Conservation (phyloP, 2,113 vertebrate species). For the Ochotona princeps region DNA sequence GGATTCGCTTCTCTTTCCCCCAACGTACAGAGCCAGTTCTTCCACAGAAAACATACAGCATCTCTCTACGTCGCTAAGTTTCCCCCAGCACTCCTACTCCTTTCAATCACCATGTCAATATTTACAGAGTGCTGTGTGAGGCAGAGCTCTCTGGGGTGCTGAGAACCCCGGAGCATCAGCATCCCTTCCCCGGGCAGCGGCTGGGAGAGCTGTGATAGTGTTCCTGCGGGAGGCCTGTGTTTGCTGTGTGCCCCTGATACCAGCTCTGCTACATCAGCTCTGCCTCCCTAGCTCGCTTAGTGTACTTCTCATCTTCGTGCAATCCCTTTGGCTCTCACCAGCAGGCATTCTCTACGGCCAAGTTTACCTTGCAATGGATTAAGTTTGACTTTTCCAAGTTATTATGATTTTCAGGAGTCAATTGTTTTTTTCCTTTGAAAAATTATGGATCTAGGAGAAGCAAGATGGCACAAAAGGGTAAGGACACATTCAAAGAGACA, state of each 20-base stretch:
- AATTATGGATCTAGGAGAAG: no score
- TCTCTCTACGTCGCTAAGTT: neutral
- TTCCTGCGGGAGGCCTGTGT: no score
- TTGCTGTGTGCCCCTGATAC: no score
- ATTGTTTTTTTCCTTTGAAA: no score
- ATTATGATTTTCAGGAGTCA: no score
- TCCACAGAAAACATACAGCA: neutral
- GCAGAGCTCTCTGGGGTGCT: fast-evolving
- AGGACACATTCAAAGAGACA: no score
- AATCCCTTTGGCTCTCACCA: fast-evolving
- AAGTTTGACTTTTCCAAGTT: neutral
- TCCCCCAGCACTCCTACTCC: neutral
- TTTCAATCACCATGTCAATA: neutral
- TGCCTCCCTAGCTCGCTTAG: no score
- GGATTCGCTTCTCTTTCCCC: neutral
- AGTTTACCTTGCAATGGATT: neutral
- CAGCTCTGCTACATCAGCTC: fast-evolving
- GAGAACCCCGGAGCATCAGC: fast-evolving
- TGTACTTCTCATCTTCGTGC: neutral
- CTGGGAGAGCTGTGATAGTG: fast-evolving
- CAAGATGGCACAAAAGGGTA: no score
- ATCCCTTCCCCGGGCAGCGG: neutral
- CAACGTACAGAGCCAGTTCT: neutral
- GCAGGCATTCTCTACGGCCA: fast-evolving
- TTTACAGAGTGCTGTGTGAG: neutral